phyloP scores from a whole-genome alignment of 2,888 invertebrate genomes.

The Xylocampa areola region DNA sequence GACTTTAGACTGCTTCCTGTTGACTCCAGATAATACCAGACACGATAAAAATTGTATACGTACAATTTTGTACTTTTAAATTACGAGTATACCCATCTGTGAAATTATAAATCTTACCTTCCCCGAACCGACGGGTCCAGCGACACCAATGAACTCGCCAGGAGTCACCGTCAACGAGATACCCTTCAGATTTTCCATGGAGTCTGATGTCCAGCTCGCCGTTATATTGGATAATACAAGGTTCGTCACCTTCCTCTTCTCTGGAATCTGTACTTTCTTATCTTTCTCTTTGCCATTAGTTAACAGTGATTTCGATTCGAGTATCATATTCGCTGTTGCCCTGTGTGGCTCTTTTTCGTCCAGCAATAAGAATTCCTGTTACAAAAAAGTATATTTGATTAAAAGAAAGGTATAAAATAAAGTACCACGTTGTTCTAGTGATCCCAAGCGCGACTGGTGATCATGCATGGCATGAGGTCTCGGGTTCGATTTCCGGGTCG shows the following conservation, averaged over 20 bases:
- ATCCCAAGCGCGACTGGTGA: no score
- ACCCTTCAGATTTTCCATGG: slow-evolving; percentile 87
- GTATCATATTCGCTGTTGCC: slow-evolving; percentile 29
- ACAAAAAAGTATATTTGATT: slow-evolving; percentile 4
- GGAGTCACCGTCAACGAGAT: slow-evolving; percentile 85
- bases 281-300: slow-evolving; percentile 32
- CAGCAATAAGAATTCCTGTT: slow-evolving; percentile 81
- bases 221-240: slow-evolving; percentile 80
- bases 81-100: no score
- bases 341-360: slow-evolving; percentile 77
- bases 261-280: slow-evolving; percentile 14
- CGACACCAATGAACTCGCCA: slow-evolving; percentile 91
- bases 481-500: no score
- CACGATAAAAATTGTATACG: no score
- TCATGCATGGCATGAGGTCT: no score
- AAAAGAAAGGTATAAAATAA: no score
- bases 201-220: slow-evolving; percentile 78
- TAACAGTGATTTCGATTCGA: slow-evolving; percentile 33
- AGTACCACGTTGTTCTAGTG: no score
- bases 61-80: no score
- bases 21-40: no score
- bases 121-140: slow-evolving; percentile 94
- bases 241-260: slow-evolving; percentile 60
- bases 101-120: slow-evolving; percentile 90
- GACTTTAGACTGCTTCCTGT: no score